These are phyloP conservation scores for Globicephala melas DNA, from an alignment of 2,113 vertebrate genomes.

Conservation along the genomic window DNA sequence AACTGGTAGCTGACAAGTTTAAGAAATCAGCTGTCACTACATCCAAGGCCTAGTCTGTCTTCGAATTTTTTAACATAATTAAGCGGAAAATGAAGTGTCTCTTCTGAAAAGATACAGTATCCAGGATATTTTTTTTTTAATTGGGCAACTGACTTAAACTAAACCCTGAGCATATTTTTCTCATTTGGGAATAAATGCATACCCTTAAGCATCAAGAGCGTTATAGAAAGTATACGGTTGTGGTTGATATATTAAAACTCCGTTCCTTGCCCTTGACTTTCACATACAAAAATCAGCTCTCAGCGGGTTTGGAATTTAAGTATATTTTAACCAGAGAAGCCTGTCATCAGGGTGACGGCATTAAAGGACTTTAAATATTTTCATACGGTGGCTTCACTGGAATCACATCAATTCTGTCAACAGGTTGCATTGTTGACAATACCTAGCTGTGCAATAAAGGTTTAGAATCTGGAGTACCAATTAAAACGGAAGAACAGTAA, in stretches of 20 bases:
- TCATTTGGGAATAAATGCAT: neutral
- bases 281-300: neutral
- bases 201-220: neutral
- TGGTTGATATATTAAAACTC: accelerated
- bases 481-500: neutral
- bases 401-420: neutral
- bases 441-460: accelerated
- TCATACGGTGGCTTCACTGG: neutral
- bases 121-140: neutral
- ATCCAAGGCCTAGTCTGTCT: accelerated
- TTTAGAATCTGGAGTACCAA: accelerated
- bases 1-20: too few relatives aligned
- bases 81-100: neutral
- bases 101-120: neutral
- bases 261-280: neutral
- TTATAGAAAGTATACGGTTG: accelerated
- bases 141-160: neutral
- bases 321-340: neutral
- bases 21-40: neutral
- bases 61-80: neutral
- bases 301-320: accelerated
- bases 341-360: neutral
- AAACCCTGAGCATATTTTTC: too few relatives aligned
- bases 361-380: neutral
- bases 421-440: accelerated